These are phyloP conservation scores for Anas georgica DNA, from an alignment of 2,797 vertebrate species.

Conservation along the genomic window DNA sequence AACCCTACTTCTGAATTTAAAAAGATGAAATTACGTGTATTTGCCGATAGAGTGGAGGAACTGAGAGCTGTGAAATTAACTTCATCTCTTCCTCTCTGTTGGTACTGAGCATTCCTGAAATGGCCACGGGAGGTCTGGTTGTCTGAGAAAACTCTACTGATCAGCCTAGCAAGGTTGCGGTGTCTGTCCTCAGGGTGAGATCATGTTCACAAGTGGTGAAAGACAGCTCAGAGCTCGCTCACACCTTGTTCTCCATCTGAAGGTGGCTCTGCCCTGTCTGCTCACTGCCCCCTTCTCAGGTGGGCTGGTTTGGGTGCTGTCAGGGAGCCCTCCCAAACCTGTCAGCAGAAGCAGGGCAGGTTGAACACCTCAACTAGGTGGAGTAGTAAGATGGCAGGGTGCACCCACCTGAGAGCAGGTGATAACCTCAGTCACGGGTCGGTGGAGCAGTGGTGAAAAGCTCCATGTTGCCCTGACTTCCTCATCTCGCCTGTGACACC, in stretches of 20 bases:
- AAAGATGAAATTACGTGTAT: background rate
- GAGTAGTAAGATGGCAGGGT: background rate
- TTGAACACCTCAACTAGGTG: background rate
- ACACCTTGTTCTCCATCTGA: background rate
- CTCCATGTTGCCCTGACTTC: background rate
- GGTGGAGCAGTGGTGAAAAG: background rate
- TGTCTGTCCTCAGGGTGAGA: background rate
- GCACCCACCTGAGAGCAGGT: background rate
- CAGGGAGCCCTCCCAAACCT: background rate
- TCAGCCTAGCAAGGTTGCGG: rapidly evolving
- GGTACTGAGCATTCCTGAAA: background rate
- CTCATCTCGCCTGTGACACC: rapidly evolving
- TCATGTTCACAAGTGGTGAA: background rate
- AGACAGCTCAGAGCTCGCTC: background rate
- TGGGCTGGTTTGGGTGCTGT: background rate
- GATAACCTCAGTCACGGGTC: rapidly evolving
- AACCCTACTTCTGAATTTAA: background rate
- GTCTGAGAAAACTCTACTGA: rapidly evolving
- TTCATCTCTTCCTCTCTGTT: background rate
- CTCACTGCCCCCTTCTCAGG: background rate
- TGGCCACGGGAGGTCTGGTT: background rate
- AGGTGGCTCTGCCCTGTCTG: background rate
- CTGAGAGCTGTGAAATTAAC: background rate
- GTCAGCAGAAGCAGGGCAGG: background rate
- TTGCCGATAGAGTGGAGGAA: background rate